Evolutionary conservation across 2,113 vertebrate species (phyloP).

Genomic region (Pterocles gutturalis): DNA sequence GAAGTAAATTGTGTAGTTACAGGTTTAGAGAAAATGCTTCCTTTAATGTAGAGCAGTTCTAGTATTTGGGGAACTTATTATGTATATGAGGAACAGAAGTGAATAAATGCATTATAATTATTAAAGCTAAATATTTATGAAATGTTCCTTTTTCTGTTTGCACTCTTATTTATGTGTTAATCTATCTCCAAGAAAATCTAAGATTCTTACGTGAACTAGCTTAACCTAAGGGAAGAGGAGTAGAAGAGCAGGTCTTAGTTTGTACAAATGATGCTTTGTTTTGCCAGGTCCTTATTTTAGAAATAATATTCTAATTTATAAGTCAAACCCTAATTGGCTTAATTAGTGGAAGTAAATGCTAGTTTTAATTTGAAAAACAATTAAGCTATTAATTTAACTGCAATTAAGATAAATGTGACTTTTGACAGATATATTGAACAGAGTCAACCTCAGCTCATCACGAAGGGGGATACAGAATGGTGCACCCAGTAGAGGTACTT

Average conservation of each 20-base stretch:
- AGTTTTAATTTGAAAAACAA: conserved; percentile 32
- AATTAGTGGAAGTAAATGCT: background rate
- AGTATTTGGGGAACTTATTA: background rate
- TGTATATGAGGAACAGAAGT: background rate
- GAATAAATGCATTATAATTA: background rate
- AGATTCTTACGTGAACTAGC: background rate
- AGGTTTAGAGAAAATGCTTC: background rate
- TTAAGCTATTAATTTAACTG: conserved; percentile 25
- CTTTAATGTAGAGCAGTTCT: background rate
- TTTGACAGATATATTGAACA: conserved; percentile 84
- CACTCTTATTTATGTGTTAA: background rate
- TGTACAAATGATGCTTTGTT: background rate
- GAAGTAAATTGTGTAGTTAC: background rate
- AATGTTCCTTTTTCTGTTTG: background rate
- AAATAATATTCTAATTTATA: background rate
- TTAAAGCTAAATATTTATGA: background rate
- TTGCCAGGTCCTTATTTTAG: background rate
- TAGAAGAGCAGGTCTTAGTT: background rate
- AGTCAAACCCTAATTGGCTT: background rate
- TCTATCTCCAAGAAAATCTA: background rate
- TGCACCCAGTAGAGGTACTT: conserved; percentile 80
- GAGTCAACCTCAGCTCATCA: conserved; percentile 78
- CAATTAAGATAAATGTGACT: conserved; percentile 67
- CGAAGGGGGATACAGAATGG: conserved; percentile 81
- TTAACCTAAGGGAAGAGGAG: background rate